Evolutionary conservation across 2,888 invertebrate genomes (phyloP).

Genomic region (Harmothoe impar): DNA sequence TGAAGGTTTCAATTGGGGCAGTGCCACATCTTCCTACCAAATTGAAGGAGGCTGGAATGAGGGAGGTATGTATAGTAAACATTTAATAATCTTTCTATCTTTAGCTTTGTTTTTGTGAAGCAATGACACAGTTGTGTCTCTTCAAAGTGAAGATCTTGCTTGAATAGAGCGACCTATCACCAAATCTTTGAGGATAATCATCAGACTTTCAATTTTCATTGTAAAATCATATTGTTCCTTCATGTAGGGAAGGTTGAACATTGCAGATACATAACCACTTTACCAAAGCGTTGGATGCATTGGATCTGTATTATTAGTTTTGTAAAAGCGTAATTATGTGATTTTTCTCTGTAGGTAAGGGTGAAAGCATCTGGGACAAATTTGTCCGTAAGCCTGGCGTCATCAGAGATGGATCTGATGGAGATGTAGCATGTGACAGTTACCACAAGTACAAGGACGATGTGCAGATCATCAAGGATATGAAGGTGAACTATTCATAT

Average conservation of each 20-base stretch:
- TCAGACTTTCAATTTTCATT: no score
- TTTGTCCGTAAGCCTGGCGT: conserved; percentile 85
- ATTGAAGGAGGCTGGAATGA: conserved; percentile 88
- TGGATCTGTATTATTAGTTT: no score
- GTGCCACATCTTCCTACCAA: conserved; percentile 86
- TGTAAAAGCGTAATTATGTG: no score
- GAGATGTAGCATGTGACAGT: conserved; percentile 87
- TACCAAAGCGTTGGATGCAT: no score
- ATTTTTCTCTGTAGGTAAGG: conserved; percentile 76
- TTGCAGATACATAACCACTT: no score
- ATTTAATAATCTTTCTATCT: background rate
- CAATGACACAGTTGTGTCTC: no score
- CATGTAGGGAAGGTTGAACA: no score
- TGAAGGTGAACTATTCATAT: conserved; percentile 82
- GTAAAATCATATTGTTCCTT: no score
- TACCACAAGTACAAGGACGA: conserved; percentile 87
- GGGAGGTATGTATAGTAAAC: conserved; percentile 84
- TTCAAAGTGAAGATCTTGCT: no score
- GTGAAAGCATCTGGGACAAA: conserved; percentile 87
- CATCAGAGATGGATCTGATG: conserved; percentile 75
- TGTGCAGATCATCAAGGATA: conserved; percentile 85
- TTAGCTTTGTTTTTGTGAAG: no score
- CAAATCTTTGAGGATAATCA: no score
- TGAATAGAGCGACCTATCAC: no score
- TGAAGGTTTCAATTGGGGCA: conserved; percentile 79